phyloP scores from a whole-genome alignment of 2,797 vertebrate species.

The Jordanella pulchra region DNA sequence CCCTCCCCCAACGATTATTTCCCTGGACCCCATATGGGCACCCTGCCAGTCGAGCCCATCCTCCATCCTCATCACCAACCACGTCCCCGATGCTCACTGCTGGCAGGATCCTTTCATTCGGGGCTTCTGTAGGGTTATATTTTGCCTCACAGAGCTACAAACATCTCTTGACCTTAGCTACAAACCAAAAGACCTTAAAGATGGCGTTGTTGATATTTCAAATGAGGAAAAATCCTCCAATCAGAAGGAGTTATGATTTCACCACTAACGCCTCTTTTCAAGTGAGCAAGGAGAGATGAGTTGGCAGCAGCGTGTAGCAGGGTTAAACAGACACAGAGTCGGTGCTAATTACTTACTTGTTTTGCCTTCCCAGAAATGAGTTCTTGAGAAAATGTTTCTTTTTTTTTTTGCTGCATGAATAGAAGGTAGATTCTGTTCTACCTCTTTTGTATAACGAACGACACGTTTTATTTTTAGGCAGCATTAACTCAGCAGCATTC shows the following conservation, averaged over 20 bases:
- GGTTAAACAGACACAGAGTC: conserved; percentile 11
- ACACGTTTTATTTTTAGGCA: background rate
- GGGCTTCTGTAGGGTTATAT: conserved; percentile 13
- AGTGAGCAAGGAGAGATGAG: conserved; percentile 2
- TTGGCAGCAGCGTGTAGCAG: conserved; percentile 1
- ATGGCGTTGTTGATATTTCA: background rate
- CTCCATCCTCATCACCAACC: conserved; percentile 59
- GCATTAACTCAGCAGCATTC: background rate
- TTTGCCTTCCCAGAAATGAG: conserved; percentile 3
- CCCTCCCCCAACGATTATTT: conserved; percentile 65
- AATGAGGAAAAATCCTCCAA: conserved; percentile 3
- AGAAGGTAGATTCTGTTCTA: background rate
- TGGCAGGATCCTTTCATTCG: conserved; percentile 34
- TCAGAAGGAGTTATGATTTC: conserved; percentile 4
- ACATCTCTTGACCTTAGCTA: conserved; percentile 28
- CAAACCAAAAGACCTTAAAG: background rate
- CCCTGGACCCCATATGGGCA: conserved; percentile 71
- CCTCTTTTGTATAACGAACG: background rate
- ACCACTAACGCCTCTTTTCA: conserved; percentile 2
- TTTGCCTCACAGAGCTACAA: conserved; percentile 26
- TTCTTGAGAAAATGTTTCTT: conserved; percentile 9
- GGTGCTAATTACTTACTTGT: background rate
- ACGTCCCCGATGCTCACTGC: conserved; percentile 44
- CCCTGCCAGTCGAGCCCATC: conserved; percentile 66
- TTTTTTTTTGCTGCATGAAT: conserved; percentile 1